Percentiles rank a stretch among this genome's conserved stretches.
Conservation (phyloP, 2,113 vertebrate species). For the Phyllostomus hastatus region DNA sequence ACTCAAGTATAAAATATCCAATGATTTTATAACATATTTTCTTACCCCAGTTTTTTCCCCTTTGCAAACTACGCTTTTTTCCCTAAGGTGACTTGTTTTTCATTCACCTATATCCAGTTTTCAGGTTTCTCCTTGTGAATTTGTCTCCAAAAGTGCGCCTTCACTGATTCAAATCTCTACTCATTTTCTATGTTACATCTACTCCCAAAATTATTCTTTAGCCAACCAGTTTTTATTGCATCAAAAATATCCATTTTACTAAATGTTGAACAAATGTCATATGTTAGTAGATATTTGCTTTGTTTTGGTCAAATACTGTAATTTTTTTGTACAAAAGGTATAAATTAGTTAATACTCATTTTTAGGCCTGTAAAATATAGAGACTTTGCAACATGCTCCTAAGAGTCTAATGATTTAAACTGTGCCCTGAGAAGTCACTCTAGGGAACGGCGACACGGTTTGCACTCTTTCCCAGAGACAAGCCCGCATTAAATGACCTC, state of each 20-base stretch:
- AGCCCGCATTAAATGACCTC: neutral
- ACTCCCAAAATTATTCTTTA: neutral
- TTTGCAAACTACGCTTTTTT: neutral
- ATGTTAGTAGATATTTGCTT: neutral
- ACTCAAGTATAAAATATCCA: neutral
- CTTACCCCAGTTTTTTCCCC: neutral
- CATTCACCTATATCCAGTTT: neutral
- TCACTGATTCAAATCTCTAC: neutral
- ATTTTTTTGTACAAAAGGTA: neutral
- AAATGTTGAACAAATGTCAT: neutral
- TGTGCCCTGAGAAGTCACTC: neutral
- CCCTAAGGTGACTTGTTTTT: neutral
- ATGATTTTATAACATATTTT: neutral
- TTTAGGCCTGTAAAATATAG: neutral
- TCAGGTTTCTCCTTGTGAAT: neutral
- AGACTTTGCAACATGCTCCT: neutral
- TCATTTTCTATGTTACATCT: neutral
- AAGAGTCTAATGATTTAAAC: neutral
- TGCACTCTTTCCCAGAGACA: neutral
- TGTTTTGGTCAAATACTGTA: neutral
- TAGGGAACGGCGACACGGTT: neutral
- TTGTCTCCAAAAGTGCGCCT: neutral
- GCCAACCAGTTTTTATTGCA: neutral
- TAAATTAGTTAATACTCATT: neutral
- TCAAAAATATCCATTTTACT: neutral